A percentile compares a stretch with the other conserved stretches of the same genome.
Conservation (phyloP, 1,140 invertebrate genomes). For the Diorhabda sublineata region DNA sequence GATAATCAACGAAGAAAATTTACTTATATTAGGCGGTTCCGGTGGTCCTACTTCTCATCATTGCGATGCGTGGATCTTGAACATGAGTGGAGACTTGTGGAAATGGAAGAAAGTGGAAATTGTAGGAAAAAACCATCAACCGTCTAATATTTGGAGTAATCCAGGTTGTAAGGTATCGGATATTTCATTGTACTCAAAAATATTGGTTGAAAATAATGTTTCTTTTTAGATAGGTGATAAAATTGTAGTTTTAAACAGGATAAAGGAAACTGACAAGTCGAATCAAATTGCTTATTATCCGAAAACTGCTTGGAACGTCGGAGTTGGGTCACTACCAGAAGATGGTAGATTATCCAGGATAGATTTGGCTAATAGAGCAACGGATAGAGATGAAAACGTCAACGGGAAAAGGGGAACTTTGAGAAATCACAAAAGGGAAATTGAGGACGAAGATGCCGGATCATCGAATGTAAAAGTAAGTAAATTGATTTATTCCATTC, state of each 20-base stretch:
- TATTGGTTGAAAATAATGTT: background rate
- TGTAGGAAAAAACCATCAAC: constrained; percentile 69
- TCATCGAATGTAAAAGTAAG: background rate
- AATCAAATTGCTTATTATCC: constrained; percentile 37
- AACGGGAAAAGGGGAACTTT: constrained; percentile 65
- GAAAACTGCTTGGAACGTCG: constrained; percentile 34
- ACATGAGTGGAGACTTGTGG: constrained; percentile 65
- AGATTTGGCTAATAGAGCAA: constrained; percentile 30
- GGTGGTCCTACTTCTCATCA: constrained; percentile 55
- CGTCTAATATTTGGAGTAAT: constrained; percentile 88
- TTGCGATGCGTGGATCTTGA: constrained; percentile 62
- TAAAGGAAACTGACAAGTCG: constrained; percentile 48
- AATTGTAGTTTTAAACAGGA: constrained; percentile 61
- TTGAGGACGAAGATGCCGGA: constrained; percentile 16
- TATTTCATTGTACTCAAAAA: background rate
- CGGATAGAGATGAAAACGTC: constrained; percentile 64
- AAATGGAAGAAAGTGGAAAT: constrained; percentile 77
- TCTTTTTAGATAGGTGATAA: constrained; percentile 56
- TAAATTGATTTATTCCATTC: background rate
- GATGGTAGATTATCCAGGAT: constrained; percentile 33
- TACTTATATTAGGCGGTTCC: constrained; percentile 69
- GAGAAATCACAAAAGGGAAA: constrained; percentile 29
- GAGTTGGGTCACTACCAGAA: constrained; percentile 22
- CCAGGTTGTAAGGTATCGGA: constrained; percentile 74
- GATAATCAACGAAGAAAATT: constrained; percentile 61